Conservation (phyloP, 2,113 vertebrate species). For the Nycticebus coucang region DNA sequence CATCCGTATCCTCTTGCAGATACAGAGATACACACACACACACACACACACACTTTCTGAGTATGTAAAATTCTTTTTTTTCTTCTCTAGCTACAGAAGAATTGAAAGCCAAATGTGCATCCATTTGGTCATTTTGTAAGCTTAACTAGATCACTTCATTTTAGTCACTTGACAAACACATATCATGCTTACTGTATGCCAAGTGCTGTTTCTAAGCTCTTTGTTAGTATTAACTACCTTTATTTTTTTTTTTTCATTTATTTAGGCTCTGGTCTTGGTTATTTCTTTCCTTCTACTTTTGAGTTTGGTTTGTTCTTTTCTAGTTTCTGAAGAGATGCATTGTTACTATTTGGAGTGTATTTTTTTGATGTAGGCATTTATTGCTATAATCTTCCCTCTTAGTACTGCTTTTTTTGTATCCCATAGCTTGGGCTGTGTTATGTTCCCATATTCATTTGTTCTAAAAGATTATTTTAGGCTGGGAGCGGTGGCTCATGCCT, state of each 20-base stretch:
- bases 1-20: background rate
- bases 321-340: background rate
- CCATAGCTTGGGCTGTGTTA: background rate
- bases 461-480: background rate
- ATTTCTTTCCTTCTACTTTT: background rate
- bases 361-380: background rate
- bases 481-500: too few relatives aligned
- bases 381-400: background rate
- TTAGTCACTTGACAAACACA: background rate
- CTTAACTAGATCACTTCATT: accelerated
- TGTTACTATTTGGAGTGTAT: background rate
- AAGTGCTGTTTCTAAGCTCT: background rate
- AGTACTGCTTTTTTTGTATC: background rate
- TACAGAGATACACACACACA: background rate
- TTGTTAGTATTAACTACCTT: background rate
- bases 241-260: background rate
- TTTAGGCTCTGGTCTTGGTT: background rate
- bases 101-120: background rate
- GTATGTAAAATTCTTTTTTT: background rate
- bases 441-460: background rate
- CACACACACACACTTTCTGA: background rate
- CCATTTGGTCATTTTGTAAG: background rate
- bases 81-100: background rate
- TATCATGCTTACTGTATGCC: background rate
- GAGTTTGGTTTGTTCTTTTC: background rate